Base-by-base conservation (phyloP, 53 echinoderm and acorn worm species). In the Holothuria leucospilota region DNA sequence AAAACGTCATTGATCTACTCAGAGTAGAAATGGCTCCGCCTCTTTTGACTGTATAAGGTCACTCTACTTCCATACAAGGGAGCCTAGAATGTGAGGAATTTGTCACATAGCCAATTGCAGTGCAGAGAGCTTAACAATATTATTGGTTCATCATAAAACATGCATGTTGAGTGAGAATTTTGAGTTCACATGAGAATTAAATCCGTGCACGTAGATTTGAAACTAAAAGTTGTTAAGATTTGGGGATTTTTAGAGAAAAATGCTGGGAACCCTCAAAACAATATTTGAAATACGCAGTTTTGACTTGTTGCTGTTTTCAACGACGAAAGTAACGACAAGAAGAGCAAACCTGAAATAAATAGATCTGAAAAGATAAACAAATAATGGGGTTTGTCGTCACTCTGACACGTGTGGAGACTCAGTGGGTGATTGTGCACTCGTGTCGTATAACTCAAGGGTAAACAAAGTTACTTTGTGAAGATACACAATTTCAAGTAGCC, bases 21-120 rank as follows among this genome's bases (percentile, higher is more conserved):
- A 60, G 80, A 64, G 68, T 63, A 51, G 29, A 27, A 81, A 39
- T 85, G 49, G 86, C 94, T 93, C 93, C 96, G 94, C 96, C 96
- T 77, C 73, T 93, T 89, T 67, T 82, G 82, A 71, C 96, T 94
- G 93, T 74, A 96, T 96, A 87, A 71, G 84, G 65, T 83, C 68
- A 83, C 42, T 66, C 42, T 12, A 67, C 65, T 83, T 66, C 84
- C 84, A 51, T 34, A 83, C 23, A 64, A 49, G 96, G 96, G 69
- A 81, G 71, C 72, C 52, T 82, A 84, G 93, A 90, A 94, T 96
- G 96, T 78, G 80, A 63, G 87, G 96, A 92, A 92, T 90, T 84
- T 85, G 51, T 72, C 53, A 71, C 49, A 62, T 63, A 88, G 80
- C 96, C 92, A 96, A 92, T 90, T 56, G 56, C 68, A 84, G 74